phyloP scores from a whole-genome alignment of 2,888 invertebrate species.

The Eledona agricola region DNA sequence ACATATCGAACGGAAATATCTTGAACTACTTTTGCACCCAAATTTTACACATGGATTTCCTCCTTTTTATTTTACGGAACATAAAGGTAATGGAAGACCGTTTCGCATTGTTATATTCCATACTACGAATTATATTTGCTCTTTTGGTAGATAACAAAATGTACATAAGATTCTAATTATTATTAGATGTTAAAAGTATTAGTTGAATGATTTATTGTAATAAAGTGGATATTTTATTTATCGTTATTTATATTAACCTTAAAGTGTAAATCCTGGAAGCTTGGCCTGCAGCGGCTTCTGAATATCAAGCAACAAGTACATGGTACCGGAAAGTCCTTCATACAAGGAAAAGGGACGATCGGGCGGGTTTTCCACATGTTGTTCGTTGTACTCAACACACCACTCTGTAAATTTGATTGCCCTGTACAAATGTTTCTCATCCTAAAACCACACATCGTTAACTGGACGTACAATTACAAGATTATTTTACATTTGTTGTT shows the following conservation, averaged over 20 bases:
- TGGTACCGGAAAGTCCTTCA: slow-evolving; percentile 82
- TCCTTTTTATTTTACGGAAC: no score
- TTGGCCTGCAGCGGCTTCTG: slow-evolving; percentile 70
- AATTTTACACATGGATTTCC: slow-evolving; percentile 10
- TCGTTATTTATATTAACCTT: slow-evolving; percentile 33
- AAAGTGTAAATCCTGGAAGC: slow-evolving; percentile 74
- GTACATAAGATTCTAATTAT: slow-evolving; percentile 59
- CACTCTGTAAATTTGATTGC: slow-evolving; percentile 84
- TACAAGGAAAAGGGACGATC: slow-evolving; percentile 85
- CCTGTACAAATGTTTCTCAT: slow-evolving; percentile 75
- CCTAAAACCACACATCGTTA: no score
- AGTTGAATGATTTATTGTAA: slow-evolving; percentile 58
- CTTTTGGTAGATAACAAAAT: slow-evolving; percentile 53
- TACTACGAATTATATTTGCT: slow-evolving; percentile 41
- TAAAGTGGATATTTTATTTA: slow-evolving; percentile 46
- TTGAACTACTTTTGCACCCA: slow-evolving; percentile 53
- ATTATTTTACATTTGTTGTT: slow-evolving; percentile 70
- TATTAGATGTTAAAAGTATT: slow-evolving; percentile 58
- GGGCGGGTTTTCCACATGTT: slow-evolving; percentile 75
- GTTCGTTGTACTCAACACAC: slow-evolving; percentile 75
- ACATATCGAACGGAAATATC: slow-evolving; percentile 51
- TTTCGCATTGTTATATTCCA: slow-evolving; percentile 37
- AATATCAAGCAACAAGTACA: slow-evolving; percentile 79
- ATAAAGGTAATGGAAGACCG: slow-evolving; percentile 6
- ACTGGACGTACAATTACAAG: slow-evolving; percentile 6